These are phyloP conservation scores for Progne subis DNA, from an alignment of 2,113 vertebrate genomes.

Conservation along the genomic window DNA sequence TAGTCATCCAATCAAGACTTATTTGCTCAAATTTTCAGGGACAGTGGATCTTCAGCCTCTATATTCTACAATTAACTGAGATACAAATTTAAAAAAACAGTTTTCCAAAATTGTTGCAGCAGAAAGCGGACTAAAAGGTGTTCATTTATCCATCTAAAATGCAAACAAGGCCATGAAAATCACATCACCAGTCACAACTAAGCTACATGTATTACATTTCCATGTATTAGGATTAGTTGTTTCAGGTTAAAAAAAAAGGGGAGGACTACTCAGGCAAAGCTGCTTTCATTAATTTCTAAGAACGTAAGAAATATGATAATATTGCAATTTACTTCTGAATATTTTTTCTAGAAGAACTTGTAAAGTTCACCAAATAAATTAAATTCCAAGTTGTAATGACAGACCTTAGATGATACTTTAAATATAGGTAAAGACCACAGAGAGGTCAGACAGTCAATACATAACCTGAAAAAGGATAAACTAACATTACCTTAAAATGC, in stretches of 20 bases:
- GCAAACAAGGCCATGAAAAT: slow-evolving; percentile 17
- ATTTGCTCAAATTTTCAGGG: neutral
- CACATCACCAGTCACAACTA: neutral
- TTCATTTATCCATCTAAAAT: neutral
- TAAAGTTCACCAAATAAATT: neutral
- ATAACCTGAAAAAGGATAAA: neutral
- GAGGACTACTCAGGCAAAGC: neutral
- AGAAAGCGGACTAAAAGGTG: neutral
- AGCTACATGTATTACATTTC: neutral
- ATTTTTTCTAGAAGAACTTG: neutral
- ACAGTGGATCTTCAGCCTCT: neutral
- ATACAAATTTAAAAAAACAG: neutral
- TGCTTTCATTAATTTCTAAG: neutral
- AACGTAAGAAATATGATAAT: neutral
- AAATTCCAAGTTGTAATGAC: neutral
- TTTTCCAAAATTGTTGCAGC: neutral
- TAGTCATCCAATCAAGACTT: neutral
- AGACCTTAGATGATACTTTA: neutral
- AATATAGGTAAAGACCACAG: neutral
- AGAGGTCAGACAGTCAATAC: neutral
- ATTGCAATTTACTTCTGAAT: neutral
- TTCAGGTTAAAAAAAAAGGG: neutral
- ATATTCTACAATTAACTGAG: neutral
- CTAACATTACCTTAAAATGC: neutral
- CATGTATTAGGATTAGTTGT: neutral